These are phyloP conservation scores for Pterois miles DNA, from an alignment of 2,797 vertebrate genomes.

Conservation along the genomic window DNA sequence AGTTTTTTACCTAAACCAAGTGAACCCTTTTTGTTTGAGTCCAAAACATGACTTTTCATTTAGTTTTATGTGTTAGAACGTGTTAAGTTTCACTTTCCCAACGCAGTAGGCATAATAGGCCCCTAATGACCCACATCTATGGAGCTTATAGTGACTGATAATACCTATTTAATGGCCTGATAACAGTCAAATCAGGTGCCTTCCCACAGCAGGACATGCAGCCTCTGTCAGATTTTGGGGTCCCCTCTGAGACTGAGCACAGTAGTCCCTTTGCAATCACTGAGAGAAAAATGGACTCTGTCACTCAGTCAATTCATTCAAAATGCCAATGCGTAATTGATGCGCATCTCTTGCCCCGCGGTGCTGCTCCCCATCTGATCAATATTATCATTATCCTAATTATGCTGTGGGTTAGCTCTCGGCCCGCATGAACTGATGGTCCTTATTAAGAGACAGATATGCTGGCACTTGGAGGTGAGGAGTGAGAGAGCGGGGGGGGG, in stretches of 20 bases:
- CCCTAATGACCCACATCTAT: no score
- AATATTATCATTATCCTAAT: slow-evolving; percentile 82
- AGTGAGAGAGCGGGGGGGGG: neutral
- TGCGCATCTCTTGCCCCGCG: slow-evolving; percentile 70
- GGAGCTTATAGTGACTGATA: no score
- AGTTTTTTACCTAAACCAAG: no score
- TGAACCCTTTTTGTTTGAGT: no score
- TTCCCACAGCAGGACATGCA: slow-evolving; percentile 1
- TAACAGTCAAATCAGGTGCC: no score
- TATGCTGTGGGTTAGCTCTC: slow-evolving; percentile 70
- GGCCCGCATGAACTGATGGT: slow-evolving; percentile 71
- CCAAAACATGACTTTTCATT: no score
- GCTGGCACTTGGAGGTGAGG: slow-evolving; percentile 69
- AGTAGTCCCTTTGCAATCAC: slow-evolving; percentile 13
- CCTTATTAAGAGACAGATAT: slow-evolving; percentile 74
- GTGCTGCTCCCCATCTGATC: slow-evolving; percentile 75
- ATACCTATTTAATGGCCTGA: no score
- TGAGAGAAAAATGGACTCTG: slow-evolving; percentile 74
- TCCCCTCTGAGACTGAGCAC: slow-evolving; percentile 7
- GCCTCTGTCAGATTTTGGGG: slow-evolving; percentile 9
- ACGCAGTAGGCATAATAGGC: no score
- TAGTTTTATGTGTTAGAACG: no score
- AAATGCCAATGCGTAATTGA: slow-evolving; percentile 81
- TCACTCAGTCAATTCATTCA: slow-evolving; percentile 78
- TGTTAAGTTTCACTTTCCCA: no score